Evolutionary conservation across 1,140 invertebrate species (phyloP), one percentile per base, ranked within the genome.

Genomic region (Atta cephalotes): DNA sequence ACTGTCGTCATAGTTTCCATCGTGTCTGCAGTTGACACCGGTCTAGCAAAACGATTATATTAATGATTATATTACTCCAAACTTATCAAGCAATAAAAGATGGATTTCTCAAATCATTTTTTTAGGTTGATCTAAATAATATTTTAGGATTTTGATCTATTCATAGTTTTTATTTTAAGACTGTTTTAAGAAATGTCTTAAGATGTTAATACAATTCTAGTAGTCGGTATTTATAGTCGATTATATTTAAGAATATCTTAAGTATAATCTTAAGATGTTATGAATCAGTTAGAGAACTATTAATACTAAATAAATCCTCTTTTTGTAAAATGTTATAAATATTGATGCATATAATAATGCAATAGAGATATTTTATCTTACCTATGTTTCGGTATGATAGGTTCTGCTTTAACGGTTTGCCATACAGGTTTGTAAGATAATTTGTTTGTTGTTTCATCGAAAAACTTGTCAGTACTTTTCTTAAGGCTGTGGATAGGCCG

Each of bases 1-100:
- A 96, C 95, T 0, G 97, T 97, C 0, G 97, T 97, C 62, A 96
- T 92, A 85, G 95, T 96, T 92, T 97, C 96, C 96, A 97, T 97
- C 12, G 96, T 96, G 2, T 96, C 97, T 87, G 96, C 93, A 0
- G 96, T 94, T 28, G 96, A 93, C 31, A 89, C 72, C 18, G 66
- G 16, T 74, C 91, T 91, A 25, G 18, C 3, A 35, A 31, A 10
- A 71, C 68, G 49, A 62, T 74, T 28, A 28, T 9, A 49, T 84
- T 49, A 74, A 39, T 14, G 39, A 45, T 45, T 12, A 45, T 45
- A 45, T 58, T 68, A 31, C 10, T 51, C 9, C 60, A 31, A 66
- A 7, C 7, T 62, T 66, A 10, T 53, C 10, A 79, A 7, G 5
- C 5, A 3, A n/a, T 58, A 58, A 21, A 58, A 58, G 9, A 56